Base-by-base conservation (phyloP, 2,797 vertebrate genomes). In the Brotula barbata region DNA sequence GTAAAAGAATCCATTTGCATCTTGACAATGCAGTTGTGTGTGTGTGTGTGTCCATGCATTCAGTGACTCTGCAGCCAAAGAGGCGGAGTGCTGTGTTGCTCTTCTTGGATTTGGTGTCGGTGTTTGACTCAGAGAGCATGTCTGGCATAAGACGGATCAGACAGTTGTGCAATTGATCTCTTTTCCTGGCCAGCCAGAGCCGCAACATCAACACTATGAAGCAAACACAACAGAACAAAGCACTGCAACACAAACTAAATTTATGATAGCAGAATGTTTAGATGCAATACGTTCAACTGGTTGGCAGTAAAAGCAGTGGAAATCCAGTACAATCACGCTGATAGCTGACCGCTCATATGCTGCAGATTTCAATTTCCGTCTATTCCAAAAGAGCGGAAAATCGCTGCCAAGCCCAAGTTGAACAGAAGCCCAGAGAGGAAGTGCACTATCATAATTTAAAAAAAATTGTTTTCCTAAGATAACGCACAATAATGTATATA, bases 131-230 rank as follows among this genome's bases (percentile, higher is more conserved):
- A 37, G 36, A 70, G 68, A 73, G 67, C 21, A 31, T 67, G 65
- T 37, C 47, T 66, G 48, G 71, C 62, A 72, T 67, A 60, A 34
- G 21, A 57, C 23, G 58, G 64, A 77, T 79, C 68, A 72, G 62
- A 58, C 56, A 52, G 64, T 37, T 78, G 58, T 63, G 71, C 46
- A 59, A 70, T 52, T 70, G 60, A 77, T 81, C 70, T 60, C 22
- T 75, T 59, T 78, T 59, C 70, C 58, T 75, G 63, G 50, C 59
- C 49, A 48, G 46, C 47, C 42, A 71, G 63, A 63, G 74, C 68
- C 71, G 66, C 47, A 69, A 73, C 43, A 57, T 50, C 57, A 69
- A 50, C 53, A 65, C 36, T 25, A 47, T 42, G 49, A 55, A 16
- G 44, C 9, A 59, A 25, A 13, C 17, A 62, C 17, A 60, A 52